These are phyloP conservation scores for Sterna hirundo DNA, from an alignment of 2,113 vertebrate species.

Conservation along the genomic window DNA sequence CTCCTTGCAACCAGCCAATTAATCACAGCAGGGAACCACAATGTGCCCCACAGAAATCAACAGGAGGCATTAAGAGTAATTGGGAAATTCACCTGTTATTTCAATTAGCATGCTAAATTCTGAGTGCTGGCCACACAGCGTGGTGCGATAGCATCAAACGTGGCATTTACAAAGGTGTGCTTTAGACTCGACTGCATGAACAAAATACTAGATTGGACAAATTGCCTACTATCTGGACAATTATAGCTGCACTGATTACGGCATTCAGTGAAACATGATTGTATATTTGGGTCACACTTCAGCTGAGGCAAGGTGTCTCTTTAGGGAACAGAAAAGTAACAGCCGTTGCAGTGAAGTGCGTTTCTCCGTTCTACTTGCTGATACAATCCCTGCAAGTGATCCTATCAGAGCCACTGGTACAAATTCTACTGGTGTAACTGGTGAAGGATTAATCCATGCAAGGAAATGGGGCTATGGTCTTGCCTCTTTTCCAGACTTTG, in stretches of 20 bases:
- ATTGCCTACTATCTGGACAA: not conserved
- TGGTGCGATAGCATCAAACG: not conserved
- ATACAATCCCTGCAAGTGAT: not conserved
- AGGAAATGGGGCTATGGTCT: not conserved
- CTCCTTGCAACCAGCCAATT: not conserved
- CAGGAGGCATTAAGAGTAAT: not conserved
- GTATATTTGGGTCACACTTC: not conserved
- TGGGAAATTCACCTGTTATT: not conserved
- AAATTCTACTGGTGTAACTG: not conserved
- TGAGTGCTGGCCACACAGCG: not conserved
- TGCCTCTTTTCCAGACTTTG: not conserved
- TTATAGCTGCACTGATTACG: not conserved
- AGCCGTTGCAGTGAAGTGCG: not conserved
- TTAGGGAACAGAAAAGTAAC: not conserved
- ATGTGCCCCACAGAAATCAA: not conserved
- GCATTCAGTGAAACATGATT: not conserved
- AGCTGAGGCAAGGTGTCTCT: not conserved
- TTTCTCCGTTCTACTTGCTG: not conserved
- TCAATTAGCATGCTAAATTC: not conserved
- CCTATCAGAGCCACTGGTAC: not conserved
- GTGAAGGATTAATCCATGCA: not conserved
- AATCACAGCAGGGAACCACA: not conserved
- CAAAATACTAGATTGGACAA: not conserved
- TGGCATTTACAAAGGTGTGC: not conserved
- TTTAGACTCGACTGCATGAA: not conserved